Conservation (phyloP, 2,888 invertebrate species). For the Ectropis crepuscularia region DNA sequence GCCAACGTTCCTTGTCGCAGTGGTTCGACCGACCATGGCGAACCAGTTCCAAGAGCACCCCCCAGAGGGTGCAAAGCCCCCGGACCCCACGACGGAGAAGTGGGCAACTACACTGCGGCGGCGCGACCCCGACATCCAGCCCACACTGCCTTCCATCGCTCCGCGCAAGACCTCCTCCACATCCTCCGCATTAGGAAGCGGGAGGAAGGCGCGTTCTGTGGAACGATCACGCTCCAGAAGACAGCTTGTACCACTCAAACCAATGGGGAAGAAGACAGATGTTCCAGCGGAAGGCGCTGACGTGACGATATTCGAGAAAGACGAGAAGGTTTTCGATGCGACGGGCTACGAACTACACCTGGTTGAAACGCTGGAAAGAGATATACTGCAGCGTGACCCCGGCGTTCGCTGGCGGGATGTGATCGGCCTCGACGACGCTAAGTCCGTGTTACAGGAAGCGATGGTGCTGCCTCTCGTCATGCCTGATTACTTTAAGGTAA, state of each 20-base stretch:
- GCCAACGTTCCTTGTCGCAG: conserved; percentile 55
- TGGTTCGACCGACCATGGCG: conserved; percentile 71
- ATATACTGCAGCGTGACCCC: conserved; percentile 92
- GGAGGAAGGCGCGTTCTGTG: conserved; percentile 75
- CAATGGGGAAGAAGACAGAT: conserved; percentile 63
- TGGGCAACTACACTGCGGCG: conserved; percentile 89
- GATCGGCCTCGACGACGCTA: conserved; percentile 90
- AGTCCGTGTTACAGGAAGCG: conserved; percentile 92
- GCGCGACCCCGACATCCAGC: conserved; percentile 87
- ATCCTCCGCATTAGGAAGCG: conserved; percentile 68
- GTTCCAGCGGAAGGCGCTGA: conserved; percentile 68
- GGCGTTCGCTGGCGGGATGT: conserved; percentile 93
- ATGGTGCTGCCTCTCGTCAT: conserved; percentile 94
- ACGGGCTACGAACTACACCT: conserved; percentile 90
- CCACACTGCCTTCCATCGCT: conserved; percentile 86
- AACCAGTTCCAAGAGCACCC: conserved; percentile 60
- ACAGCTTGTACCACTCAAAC: conserved; percentile 70
- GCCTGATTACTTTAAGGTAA: conserved; percentile 94
- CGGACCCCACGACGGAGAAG: conserved; percentile 84
- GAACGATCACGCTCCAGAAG: conserved; percentile 68
- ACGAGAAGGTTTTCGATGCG: conserved; percentile 86
- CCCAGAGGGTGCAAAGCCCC: conserved; percentile 62
- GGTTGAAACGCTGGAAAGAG: conserved; percentile 93
- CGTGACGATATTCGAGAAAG: conserved; percentile 66
- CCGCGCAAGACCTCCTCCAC: conserved; percentile 81